These are phyloP conservation scores for Neolamprologus longior DNA, from an alignment of 2,113 vertebrate species.

Conservation along the genomic window DNA sequence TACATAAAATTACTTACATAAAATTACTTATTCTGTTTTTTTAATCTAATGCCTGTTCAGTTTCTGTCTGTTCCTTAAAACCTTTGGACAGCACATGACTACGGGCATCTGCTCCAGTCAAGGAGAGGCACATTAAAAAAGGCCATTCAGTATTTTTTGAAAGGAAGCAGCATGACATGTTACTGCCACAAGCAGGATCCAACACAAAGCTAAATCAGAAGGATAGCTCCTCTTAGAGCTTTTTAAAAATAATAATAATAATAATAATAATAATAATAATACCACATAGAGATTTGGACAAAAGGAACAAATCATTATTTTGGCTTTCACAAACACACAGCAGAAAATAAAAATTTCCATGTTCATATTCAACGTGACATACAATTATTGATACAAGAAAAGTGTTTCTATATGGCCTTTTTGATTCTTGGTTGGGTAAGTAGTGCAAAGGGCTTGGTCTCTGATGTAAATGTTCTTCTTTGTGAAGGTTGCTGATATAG, in stretches of 20 bases:
- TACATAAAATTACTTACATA: background rate
- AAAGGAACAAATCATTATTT: constrained; percentile 9
- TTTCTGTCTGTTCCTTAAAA: constrained; percentile 2
- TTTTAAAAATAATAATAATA: background rate
- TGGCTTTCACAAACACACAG: constrained; percentile 2
- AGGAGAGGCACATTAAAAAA: constrained; percentile 74
- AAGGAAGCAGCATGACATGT: constrained; percentile 54
- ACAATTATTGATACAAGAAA: constrained; percentile 31
- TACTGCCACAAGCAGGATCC: constrained; percentile 39
- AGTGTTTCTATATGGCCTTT: constrained; percentile 55
- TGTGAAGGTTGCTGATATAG: background rate
- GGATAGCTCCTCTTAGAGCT: constrained; percentile 10
- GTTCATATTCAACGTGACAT: constrained; percentile 11
- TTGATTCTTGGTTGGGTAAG: constrained; percentile 17
- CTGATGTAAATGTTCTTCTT: background rate
- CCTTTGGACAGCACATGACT: constrained; percentile 28
- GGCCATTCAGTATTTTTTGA: constrained; percentile 64
- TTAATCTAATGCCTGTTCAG: background rate
- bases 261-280: background rate
- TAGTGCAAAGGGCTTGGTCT: constrained; percentile 56
- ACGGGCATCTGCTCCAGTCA: constrained; percentile 51
- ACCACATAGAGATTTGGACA: background rate
- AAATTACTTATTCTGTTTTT: background rate
- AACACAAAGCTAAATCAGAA: constrained; percentile 29
- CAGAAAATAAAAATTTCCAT: background rate